A percentile compares a stretch with the other conserved stretches of the same genome.
Evolutionary conservation across 2,797 vertebrate species (phyloP).

Genomic region (Tangara arthus): DNA sequence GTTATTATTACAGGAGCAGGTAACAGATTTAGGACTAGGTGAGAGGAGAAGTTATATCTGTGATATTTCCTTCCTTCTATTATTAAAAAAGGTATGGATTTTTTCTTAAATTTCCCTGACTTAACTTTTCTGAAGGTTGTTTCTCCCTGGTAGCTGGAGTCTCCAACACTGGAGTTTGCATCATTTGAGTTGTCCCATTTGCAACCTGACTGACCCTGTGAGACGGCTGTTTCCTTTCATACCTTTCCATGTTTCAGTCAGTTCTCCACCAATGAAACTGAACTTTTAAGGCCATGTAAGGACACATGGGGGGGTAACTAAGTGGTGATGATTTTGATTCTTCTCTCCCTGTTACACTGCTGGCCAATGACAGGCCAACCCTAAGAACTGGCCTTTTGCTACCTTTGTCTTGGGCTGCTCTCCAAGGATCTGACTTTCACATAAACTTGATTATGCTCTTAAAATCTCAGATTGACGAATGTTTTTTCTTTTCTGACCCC

Average conservation of each 20-base stretch:
- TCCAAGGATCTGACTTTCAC: not conserved
- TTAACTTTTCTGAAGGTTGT: not conserved
- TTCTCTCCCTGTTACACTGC: not conserved
- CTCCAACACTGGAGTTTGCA: not conserved
- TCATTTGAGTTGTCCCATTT: not conserved
- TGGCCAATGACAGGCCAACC: not conserved
- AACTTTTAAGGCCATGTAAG: not conserved
- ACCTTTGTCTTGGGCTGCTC: not conserved
- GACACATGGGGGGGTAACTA: fast-evolving
- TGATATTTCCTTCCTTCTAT: not conserved
- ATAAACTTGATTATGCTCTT: not conserved
- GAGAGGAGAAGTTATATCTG: not conserved
- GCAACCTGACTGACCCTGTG: not conserved
- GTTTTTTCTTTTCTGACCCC: not conserved
- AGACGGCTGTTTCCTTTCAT: not conserved
- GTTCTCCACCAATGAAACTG: not conserved
- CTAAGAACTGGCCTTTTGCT: not conserved
- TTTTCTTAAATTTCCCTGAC: not conserved
- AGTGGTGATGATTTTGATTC: not conserved
- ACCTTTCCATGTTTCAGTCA: not conserved
- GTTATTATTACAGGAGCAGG: not conserved
- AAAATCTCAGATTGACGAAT: fast-evolving
- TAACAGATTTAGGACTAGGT: not conserved
- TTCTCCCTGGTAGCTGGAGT: not conserved
- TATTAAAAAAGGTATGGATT: not conserved